Base-by-base conservation (phyloP, 2,113 vertebrate species). In the Rhinopithecus roxellana region DNA sequence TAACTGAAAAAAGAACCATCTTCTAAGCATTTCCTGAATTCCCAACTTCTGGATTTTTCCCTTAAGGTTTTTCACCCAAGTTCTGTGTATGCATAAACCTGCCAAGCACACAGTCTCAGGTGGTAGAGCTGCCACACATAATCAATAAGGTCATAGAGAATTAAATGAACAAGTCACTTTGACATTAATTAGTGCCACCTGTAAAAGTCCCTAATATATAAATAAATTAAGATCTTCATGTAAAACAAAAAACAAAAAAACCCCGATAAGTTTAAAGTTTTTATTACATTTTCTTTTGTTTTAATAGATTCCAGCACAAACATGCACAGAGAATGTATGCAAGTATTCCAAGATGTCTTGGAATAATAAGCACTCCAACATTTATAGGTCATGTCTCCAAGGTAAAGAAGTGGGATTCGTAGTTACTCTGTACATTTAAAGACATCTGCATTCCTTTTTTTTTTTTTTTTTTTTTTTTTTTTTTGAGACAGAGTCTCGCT, bases 121-220 rank as follows among this genome's bases (percentile, higher is more conserved):
- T 95, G 77, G n/a, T 20, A 93, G 35, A 74, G 43, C 77, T 96
- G 43, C 48, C 85, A 92, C 23, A 84, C 38, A 79, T 86, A 88
- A 90, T 93, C 92, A 92, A 89, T 75, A 80, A 4, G 43, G 30
- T 35, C 38, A 1, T 27, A 86, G 48, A 83, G 52, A 96, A 55
- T 96, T 35, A 91, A n/a, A 96, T 23, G 57, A 45, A 75, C 25
- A 87, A 48, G 87, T 92, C 86, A 74, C 55, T 92, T 96, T 80
- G 94, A 67, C 95, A 94, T 97, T 84, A 38, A 82, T 94, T 85
- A 96, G 77, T 89, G 59, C 89, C 88, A 79, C 59, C 77, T 82
- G 35, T 18, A 90, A 95, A 94, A 93, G 81, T 92, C 43, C 40
- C 61, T 50, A 64, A 32, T 18, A n/a, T 38, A 77, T 89, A 78